Base-by-base conservation (phyloP, 2,113 vertebrate genomes). In the Phrynocephalus versicolor region DNA sequence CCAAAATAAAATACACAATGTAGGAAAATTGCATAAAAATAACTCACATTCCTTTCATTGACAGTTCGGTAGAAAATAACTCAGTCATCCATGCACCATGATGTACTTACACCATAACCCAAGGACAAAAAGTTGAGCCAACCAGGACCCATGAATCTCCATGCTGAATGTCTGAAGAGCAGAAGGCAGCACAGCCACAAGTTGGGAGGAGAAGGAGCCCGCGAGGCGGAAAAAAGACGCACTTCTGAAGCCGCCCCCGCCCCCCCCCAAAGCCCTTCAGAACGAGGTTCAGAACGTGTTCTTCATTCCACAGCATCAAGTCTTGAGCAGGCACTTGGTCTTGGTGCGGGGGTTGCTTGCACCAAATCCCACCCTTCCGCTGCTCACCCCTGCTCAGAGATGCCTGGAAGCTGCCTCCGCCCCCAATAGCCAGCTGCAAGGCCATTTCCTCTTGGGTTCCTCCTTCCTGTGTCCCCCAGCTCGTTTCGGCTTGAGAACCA, bases 61-160 rank as follows among this genome's bases (percentile, higher is more conserved):
- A 78, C 33, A 58, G 8, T 37, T 13, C 1, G 12, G 35, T 19
- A 13, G 62, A 76, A n/a, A 37, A 65, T 9, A 25, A 8, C 33
- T 14, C 30, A 5, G 21, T 35, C 55, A 37, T 23, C 21, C 62
- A 25, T 14, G 23, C 27, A 14, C 7, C 27, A 6, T 51, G 45
- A 51, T 21, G n/a, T n/a, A 45, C 90, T 92, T 35, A 93, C 92
- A 91, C 64, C 88, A 91, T 13, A 91, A 76, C 45, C 74, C 85
- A 45, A 90, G 58, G 45, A 89, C 65, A 21, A 86, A 85, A 65
- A 91, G 84, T 30, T 79, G 89, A 37, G 37, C 58, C 58, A 88
- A 30, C 55, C 83, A 25, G 51, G 64, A 37, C 21, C 35, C 81
- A 18, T 58, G 65, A 45, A 4, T n/a, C 72, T 91, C 87, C 92